These are phyloP conservation scores for Callosobruchus maculatus DNA, from an alignment of 2,888 invertebrate genomes.

Conservation along the genomic window DNA sequence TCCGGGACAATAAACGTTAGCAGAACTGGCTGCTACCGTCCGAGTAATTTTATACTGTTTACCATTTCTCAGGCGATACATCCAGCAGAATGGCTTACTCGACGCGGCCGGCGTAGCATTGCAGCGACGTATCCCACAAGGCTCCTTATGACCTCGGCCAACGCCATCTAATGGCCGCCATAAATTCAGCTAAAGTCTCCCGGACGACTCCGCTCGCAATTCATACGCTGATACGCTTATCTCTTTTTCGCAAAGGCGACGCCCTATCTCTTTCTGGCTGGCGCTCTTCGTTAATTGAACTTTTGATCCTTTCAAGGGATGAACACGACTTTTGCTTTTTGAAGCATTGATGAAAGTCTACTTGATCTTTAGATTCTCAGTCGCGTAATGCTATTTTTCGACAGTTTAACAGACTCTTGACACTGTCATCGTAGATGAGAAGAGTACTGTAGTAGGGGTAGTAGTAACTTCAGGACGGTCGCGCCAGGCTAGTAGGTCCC, in stretches of 20 bases:
- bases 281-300: constrained; percentile 43
- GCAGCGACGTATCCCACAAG: constrained; percentile 36
- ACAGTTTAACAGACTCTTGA: too few species aligned
- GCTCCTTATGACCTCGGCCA: constrained; percentile 43
- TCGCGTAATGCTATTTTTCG: too few species aligned
- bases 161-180: constrained; percentile 46
- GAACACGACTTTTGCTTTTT: too few species aligned
- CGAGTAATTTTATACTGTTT: constrained; percentile 34
- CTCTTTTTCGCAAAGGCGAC: constrained; percentile 35
- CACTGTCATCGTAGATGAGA: too few species aligned
- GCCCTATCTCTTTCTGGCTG: constrained; percentile 20
- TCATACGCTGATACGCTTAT: constrained; percentile 44
- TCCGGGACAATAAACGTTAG: not conserved
- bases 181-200: constrained; percentile 48
- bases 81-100: constrained; percentile 44
- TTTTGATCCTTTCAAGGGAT: constrained; percentile 43
- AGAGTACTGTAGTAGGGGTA: too few species aligned
- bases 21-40: constrained; percentile 23
- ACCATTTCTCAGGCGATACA: constrained; percentile 42
- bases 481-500: too few species aligned
- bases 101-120: constrained; percentile 19
- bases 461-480: too few species aligned
- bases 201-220: constrained; percentile 45
- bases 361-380: too few species aligned
- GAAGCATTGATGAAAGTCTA: too few species aligned